These are phyloP conservation scores for Toxostoma redivivum DNA, from an alignment of 2,113 vertebrate species.

Conservation along the genomic window DNA sequence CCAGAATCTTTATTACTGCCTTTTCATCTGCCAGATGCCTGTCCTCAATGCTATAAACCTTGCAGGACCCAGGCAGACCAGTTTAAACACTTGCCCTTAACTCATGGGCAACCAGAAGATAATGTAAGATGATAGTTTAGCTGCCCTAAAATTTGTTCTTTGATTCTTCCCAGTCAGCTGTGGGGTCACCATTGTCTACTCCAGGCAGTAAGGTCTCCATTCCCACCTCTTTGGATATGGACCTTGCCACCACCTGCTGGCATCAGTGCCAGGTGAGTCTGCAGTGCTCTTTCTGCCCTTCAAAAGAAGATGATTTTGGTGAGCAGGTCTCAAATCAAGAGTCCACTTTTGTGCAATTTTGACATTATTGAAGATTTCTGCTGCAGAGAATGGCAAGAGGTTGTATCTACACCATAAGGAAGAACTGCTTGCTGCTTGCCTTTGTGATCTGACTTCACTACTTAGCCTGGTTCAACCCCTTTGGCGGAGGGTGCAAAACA, in stretches of 20 bases:
- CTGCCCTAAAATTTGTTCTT: background rate
- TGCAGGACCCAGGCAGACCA: background rate
- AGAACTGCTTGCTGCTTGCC: background rate
- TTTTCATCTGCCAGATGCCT: background rate
- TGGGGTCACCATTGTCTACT: background rate
- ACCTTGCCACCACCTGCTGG: background rate
- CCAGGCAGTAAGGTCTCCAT: background rate
- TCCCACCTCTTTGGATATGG: background rate
- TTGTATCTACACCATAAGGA: background rate
- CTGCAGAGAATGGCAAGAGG: background rate
- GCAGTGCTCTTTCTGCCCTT: background rate
- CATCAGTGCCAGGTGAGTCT: background rate
- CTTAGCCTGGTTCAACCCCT: background rate
- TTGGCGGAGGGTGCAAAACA: background rate
- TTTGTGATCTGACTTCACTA: background rate
- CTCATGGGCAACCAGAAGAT: background rate
- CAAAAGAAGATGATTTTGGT: background rate
- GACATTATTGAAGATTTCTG: background rate
- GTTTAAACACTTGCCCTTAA: background rate
- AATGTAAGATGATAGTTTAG: background rate
- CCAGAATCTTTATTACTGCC: background rate
- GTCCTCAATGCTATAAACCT: background rate
- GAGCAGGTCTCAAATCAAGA: background rate
- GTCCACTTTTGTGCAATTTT: accelerated
- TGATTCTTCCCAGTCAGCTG: background rate